Base-by-base conservation (phyloP, 2,113 vertebrate genomes). In the Otolemur garnettii region DNA sequence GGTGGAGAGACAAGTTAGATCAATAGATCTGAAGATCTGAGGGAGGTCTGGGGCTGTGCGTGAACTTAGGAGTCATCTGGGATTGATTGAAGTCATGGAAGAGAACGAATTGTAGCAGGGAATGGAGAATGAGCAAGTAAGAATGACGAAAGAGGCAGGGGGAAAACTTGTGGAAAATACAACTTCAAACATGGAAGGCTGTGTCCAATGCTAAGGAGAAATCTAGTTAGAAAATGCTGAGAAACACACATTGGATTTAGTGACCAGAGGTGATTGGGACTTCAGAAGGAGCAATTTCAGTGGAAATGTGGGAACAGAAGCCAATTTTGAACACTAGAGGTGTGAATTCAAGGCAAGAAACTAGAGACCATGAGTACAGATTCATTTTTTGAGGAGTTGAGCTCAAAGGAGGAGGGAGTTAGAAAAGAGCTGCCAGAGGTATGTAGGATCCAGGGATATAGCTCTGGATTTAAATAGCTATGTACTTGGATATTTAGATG, bases 161-260 rank as follows among this genome's bases (percentile, higher is more conserved):
- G 35, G 68, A 33, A 93, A 62, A 79, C 33, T 10, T 22, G 5
- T 53, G 50, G 60, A 50, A 57, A 72, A 21, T 10, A 88, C 69
- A 77, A 59, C 50, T 50, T 19, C 19, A 50, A 26, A 60, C 35
- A 50, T 13, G 30, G n/a, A 69, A 45, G 28, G 6, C 35, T 21
- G 2, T 30, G 66, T 21, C 15, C 71, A 30, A 1, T 15, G 71
- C 69, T 4, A 13, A 26, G 53, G 78, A 28, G 69, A 57, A n/a
- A 5, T 53, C 53, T 69, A 10, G 18, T 45, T 64, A 74, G 79
- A 35, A 50, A 57, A 59, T 66, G 57, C 45, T 68, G 42, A 55
- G 72, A 50, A 35, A 7, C 5, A 0, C 1, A 30, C 3, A 1
- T 2, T 53, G 62, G 33, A 4, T 21, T 53, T 33, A n/a, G 62